A percentile compares a stretch with the other conserved stretches of the same genome.
These are phyloP conservation scores for Oxyura jamaicensis DNA, from an alignment of 2,113 vertebrate species.

Conservation along the genomic window DNA sequence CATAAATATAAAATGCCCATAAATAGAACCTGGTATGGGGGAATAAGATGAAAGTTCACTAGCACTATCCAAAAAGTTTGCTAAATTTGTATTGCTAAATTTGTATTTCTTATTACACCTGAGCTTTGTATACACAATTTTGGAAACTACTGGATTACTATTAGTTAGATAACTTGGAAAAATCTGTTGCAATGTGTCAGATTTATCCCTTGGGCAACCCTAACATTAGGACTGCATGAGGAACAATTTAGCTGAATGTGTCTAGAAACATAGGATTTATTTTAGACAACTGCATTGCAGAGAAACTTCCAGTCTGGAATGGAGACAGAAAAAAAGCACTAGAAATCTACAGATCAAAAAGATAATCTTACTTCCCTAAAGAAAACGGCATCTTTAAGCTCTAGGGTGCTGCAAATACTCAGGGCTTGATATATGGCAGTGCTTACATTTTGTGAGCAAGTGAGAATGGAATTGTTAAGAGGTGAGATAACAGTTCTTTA, in stretches of 20 bases:
- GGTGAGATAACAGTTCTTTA: conserved; percentile 26
- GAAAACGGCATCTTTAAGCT: conserved; percentile 11
- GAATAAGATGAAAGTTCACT: not conserved
- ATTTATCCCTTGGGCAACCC: not conserved
- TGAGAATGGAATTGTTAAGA: conserved; percentile 50
- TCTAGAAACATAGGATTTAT: not conserved
- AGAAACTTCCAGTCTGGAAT: not conserved
- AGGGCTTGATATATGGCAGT: not conserved
- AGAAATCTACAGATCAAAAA: not conserved
- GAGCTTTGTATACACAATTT: not conserved
- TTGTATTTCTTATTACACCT: not conserved
- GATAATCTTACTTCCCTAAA: not conserved
- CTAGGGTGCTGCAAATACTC: not conserved
- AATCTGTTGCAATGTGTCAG: not conserved
- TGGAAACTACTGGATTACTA: not conserved
- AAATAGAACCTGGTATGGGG: not conserved
- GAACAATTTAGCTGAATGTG: not conserved
- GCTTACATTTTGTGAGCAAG: not conserved
- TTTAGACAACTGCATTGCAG: not conserved
- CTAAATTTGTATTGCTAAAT: not conserved
- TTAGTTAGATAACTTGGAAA: not conserved
- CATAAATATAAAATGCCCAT: not conserved
- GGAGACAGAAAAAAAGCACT: not conserved
- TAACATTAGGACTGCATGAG: not conserved
- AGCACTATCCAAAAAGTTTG: not conserved